Percentiles rank a stretch among this genome's conserved stretches.
Evolutionary conservation across 1,140 invertebrate species (phyloP).

Genomic region (Drosophila obscura): DNA sequence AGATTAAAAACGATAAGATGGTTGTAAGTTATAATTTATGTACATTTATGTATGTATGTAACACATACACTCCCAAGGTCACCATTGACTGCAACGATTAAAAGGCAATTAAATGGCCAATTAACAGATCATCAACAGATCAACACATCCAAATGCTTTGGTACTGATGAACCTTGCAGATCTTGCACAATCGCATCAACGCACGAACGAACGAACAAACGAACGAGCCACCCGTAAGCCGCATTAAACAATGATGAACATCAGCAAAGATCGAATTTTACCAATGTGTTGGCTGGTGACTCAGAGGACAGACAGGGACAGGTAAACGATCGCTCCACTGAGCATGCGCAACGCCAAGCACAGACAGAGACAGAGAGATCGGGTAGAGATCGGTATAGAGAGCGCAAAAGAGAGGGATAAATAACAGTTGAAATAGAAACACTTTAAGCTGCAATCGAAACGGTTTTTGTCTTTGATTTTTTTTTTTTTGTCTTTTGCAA

Average conservation of each 20-base stretch:
- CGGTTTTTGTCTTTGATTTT: slow-evolving; percentile 43
- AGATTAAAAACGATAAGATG: not conserved
- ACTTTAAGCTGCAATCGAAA: slow-evolving; percentile 58
- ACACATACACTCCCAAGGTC: slow-evolving; percentile 44
- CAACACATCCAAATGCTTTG: slow-evolving; percentile 15
- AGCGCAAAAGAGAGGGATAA: slow-evolving; percentile 3
- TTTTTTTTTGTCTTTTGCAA: too few species aligned
- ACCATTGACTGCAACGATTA: slow-evolving; percentile 44
- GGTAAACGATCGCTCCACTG: slow-evolving; percentile 45
- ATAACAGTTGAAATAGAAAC: slow-evolving; percentile 14
- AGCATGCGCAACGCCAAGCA: slow-evolving; percentile 60
- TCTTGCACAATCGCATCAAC: slow-evolving; percentile 48
- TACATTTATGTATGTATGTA: too few species aligned
- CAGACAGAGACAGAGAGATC: slow-evolving; percentile 22
- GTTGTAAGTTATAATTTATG: slow-evolving; percentile 27
- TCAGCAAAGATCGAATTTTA: slow-evolving; percentile 60
- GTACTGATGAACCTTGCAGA: slow-evolving; percentile 11
- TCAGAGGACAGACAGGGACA: slow-evolving; percentile 23
- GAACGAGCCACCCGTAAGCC: not conserved
- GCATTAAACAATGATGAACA: slow-evolving; percentile 48
- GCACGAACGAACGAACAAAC: too few species aligned
- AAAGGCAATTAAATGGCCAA: slow-evolving; percentile 64
- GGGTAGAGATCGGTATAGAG: not conserved
- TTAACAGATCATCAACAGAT: slow-evolving; percentile 50
- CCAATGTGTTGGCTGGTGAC: slow-evolving; percentile 58